These are phyloP conservation scores for Caenorhabditis latens DNA, from an alignment of 1,140 invertebrate species.

Conservation along the genomic window DNA sequence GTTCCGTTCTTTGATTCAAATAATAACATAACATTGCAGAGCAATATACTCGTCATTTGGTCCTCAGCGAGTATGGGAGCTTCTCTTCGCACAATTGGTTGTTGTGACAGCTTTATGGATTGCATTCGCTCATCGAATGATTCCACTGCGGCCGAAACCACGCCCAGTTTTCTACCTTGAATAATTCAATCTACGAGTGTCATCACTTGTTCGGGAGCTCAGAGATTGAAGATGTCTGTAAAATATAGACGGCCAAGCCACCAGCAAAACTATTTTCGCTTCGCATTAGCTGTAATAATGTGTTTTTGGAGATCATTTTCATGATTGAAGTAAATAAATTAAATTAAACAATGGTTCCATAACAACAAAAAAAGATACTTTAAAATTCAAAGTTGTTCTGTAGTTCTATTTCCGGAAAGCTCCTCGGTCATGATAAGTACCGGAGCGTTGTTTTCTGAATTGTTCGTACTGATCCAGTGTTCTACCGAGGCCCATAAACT, in stretches of 20 bases:
- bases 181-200: not conserved
- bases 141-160: slow-evolving; percentile 15
- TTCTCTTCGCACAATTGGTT: not conserved
- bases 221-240: not conserved
- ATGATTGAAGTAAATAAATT: not conserved
- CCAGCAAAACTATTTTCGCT: not conserved
- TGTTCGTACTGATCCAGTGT: slow-evolving; percentile 51
- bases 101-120: not conserved
- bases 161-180: slow-evolving; percentile 30
- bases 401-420: slow-evolving; percentile 2
- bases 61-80: slow-evolving; percentile 17
- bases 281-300: slow-evolving; percentile 42
- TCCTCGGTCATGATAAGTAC: slow-evolving; percentile 26
- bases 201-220: not conserved
- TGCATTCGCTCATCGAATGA: slow-evolving; percentile 27
- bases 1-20: too few species aligned
- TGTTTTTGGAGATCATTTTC: not conserved
- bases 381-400: too few species aligned
- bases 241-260: not conserved
- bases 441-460: slow-evolving; percentile 48
- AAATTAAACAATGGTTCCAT: not conserved
- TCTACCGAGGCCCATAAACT: slow-evolving; percentile 54
- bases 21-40: not conserved
- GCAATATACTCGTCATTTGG: slow-evolving; percentile 21
- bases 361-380: not conserved